Conservation (phyloP, 2,113 vertebrate genomes). For the Crotalus viridis region DNA sequence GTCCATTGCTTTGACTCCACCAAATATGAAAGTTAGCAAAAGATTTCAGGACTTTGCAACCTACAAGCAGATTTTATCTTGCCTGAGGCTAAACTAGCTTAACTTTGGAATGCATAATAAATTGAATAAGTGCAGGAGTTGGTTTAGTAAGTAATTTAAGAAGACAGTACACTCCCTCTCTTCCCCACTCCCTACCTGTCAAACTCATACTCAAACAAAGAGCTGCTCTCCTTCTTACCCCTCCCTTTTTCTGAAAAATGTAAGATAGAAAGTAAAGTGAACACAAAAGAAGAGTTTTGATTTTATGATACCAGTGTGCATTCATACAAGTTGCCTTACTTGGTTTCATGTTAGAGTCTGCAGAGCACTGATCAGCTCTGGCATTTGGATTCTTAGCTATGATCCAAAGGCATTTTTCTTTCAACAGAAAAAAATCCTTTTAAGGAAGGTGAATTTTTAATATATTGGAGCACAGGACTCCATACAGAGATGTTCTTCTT, state of each 20-base stretch:
- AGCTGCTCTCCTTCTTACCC: not conserved
- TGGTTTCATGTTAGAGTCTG: not conserved
- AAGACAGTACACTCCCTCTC: not conserved
- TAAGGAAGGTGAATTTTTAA: not conserved
- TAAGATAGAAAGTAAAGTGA: not conserved
- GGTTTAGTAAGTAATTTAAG: conserved; percentile 26
- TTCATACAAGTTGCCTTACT: not conserved
- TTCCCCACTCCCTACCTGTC: not conserved
- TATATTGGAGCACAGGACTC: not conserved
- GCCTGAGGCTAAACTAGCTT: conserved; percentile 35
- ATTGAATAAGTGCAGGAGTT: conserved; percentile 36
- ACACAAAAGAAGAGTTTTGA: not conserved
- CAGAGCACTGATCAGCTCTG: not conserved
- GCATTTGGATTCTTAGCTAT: not conserved
- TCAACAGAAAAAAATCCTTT: too few species aligned
- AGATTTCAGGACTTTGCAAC: conserved; percentile 3
- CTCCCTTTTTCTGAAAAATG: not conserved
- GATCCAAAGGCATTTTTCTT: not conserved
- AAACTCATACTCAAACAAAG: conserved; percentile 6
- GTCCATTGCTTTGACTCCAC: not conserved
- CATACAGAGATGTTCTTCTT: not conserved
- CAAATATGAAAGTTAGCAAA: conserved; percentile 5
- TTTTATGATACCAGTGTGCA: not conserved
- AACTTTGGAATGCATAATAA: conserved; percentile 31
- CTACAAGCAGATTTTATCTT: conserved; percentile 17